Evolutionary conservation across 2,113 vertebrate species (phyloP).

Genomic region (Benitochromis conjunctus): DNA sequence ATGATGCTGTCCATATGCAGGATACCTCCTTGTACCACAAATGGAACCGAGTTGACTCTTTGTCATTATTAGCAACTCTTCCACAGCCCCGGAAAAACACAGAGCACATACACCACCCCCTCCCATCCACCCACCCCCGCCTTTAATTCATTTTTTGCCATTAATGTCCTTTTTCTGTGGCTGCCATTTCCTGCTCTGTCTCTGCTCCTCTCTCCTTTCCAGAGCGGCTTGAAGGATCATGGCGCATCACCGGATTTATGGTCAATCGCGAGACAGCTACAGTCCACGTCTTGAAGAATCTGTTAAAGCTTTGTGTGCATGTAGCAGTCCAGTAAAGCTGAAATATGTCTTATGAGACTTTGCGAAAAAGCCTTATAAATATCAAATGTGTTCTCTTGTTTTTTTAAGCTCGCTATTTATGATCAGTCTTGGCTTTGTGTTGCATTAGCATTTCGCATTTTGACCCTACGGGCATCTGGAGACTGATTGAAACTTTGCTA

Average conservation of each 20-base stretch:
- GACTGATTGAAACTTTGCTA: constrained; percentile 3
- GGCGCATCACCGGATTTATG: constrained; percentile 43
- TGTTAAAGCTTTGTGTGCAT: constrained; percentile 17
- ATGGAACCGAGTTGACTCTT: constrained; percentile 49
- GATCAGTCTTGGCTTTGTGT: constrained; percentile 4
- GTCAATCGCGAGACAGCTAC: constrained; percentile 16
- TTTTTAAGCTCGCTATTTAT: neutral
- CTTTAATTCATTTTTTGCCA: constrained; percentile 42
- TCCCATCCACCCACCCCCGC: neutral
- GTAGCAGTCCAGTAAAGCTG: neutral
- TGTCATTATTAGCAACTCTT: constrained; percentile 60
- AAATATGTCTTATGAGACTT: neutral
- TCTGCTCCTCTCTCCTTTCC: neutral
- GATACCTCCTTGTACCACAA: constrained; percentile 31
- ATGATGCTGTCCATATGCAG: constrained; percentile 42
- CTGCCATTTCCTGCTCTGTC: neutral
- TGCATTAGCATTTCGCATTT: constrained; percentile 13
- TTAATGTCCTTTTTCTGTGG: constrained; percentile 42
- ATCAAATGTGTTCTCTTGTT: constrained; percentile 9
- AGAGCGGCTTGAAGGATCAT: constrained; percentile 3
- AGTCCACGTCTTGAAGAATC: neutral
- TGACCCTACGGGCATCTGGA: neutral
- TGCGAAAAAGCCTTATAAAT: neutral
- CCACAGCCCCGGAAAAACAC: constrained; percentile 22
- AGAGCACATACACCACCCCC: neutral